Base-by-base conservation (phyloP, 2,113 vertebrate species). In the Leptobrachium leishanense region DNA sequence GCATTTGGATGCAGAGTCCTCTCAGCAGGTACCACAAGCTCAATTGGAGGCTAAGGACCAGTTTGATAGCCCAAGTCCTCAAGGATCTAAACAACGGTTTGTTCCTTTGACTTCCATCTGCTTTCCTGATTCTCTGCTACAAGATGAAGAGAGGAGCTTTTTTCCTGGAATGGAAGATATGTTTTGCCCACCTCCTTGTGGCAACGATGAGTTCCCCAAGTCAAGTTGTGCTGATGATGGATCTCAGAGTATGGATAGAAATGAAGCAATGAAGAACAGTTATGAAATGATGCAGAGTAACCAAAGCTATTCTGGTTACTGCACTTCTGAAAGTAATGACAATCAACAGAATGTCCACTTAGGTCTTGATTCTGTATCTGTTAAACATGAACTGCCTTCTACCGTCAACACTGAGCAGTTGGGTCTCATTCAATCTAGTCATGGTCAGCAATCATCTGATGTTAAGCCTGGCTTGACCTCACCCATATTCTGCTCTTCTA, bases 161-260 rank as follows among this genome's bases (percentile, higher is more conserved):
- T 98, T 98, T 46, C 96, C 96, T 2, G 96, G 94, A 20, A 98
- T 98, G 96, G 96, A 98, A 75, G 96, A 98, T 88, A 98, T 98
- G 96, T 98, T 98, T 15, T 96, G 96, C 0, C 86, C 91, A 0
- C 87, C 86, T 1, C 84, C 81, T 7, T 84, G 86, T n/a, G 83
- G 87, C 0, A 84, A 87, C 0, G 96, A 97, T 0, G 95, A 98
- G 31, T 98, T 95, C 55, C 46, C 87, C 67, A 98, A 98, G 83
- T 84, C 94, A 0, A 94, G 93, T 69, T 95, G 90, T 0, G 77
- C 86, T 0, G 95, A 94, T 20, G 92, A 91, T 0, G 95, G 94
- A 12, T 86, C 85, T 83, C 41, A 90, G 89, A 68, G 88, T 76
- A 70, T 86, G 90, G 84, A 91, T 81, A 59, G 85, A 43, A 6